phyloP scores from a whole-genome alignment of 2,888 invertebrate species.

The Aromia moschata region DNA sequence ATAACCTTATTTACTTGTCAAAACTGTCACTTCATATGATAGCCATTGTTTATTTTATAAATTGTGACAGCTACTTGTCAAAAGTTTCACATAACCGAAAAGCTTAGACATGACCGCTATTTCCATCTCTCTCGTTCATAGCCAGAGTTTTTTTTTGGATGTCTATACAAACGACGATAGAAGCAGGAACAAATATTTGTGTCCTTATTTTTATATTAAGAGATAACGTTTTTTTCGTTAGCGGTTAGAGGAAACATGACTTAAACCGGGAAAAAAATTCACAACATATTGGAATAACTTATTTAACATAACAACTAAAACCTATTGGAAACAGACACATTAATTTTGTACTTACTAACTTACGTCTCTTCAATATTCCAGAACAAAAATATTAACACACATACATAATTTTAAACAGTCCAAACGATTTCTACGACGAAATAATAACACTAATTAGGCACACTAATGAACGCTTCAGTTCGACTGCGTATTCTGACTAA shows the following conservation, averaged over 20 bases:
- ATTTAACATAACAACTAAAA: background rate
- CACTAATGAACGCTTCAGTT: constrained; percentile 1
- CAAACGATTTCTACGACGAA: background rate
- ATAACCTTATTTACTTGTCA: no score
- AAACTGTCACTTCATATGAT: no score
- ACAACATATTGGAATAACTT: background rate
- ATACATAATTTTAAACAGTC: background rate
- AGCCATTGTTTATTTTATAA: no score
- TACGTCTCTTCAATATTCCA: background rate
- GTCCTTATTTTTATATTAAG: background rate
- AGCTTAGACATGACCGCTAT: no score
- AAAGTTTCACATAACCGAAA: no score
- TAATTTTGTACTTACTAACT: background rate
- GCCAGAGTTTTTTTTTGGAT: no score
- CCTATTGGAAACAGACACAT: background rate
- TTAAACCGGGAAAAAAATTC: background rate
- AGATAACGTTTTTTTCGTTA: background rate
- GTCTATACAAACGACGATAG: no score
- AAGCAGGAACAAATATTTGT: no score
- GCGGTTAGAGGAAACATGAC: background rate
- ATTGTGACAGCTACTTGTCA: no score
- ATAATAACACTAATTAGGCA: constrained; percentile 1
- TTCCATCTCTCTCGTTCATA: no score
- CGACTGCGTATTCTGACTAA: constrained; percentile 8
- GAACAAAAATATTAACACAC: background rate